Base-by-base conservation (phyloP, 2,888 invertebrate species). In the Desoria tigrina region DNA sequence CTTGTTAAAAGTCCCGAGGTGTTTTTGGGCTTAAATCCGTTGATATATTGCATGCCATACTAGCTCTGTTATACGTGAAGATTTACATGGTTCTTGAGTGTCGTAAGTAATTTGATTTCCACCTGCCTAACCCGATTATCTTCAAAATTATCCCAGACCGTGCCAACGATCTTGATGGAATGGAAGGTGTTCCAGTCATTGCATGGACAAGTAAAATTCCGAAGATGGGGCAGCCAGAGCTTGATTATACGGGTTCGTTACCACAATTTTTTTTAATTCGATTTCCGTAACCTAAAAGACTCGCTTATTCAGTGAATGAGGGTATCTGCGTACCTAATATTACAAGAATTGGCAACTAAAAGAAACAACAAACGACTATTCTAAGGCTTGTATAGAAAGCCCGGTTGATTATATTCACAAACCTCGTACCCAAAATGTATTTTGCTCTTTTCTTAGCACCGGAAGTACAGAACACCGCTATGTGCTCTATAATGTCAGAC, bases 151-250 rank as follows among this genome's bases (percentile, higher is more conserved):
- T n/a, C n/a, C n/a, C 56, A 73, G 72, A 71, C 60, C 64, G 72
- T 66, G 72, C 68, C 27, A 67, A 68, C 45, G 72, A 74, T 16
- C 49, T 70, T 42, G 89, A 90, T 78, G 87, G 78, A 50, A 85
- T 86, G 39, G 88, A 88, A 78, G 86, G 88, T 74, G 86, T 92
- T 74, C 86, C 1, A 90, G 92, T 78, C 87, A 88, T 71, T 72
- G 88, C 93, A 0, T 98, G 95, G 94, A 94, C 94, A 45, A 89
- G 91, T 70, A 88, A 94, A 79, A 84, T 90, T 66, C 89, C 96
- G 1, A 94, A 92, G 82, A 89, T 94, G 85, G 89, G 90, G 6
- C 98, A 99, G 81, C 95, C 97, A 0, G 91, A 93, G 82, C 85
- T 98, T 70, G 96, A 98, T 82, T 98, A 88, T 79, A 86, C 87